Evolutionary conservation across 2,113 vertebrate genomes (phyloP).

Genomic region (Zosterops japonicus): DNA sequence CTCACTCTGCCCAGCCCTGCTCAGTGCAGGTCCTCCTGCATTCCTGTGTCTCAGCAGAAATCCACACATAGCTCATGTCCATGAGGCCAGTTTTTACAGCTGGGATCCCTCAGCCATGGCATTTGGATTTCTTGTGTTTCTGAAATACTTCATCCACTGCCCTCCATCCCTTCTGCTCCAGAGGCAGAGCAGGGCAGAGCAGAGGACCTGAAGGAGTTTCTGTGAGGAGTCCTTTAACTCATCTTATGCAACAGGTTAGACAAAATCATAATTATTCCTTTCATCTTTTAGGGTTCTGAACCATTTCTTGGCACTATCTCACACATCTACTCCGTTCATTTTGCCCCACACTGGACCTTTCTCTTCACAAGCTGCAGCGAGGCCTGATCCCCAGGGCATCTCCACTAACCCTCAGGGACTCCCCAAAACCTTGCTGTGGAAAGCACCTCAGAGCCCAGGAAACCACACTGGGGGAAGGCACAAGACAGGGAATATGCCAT

Average conservation of each 20-base stretch:
- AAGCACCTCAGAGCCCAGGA: neutral
- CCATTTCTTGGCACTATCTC: neutral
- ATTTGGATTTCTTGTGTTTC: neutral
- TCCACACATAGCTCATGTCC: fast-evolving
- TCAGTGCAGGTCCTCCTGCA: neutral
- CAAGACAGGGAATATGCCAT: neutral
- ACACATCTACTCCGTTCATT: fast-evolving
- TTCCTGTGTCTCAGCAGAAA: neutral
- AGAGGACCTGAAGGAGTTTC: neutral
- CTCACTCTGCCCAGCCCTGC: neutral
- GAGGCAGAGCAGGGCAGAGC: neutral
- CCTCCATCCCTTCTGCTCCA: neutral
- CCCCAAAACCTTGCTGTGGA: neutral
- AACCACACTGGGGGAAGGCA: neutral
- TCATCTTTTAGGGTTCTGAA: neutral
- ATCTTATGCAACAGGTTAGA: neutral
- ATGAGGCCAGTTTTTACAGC: neutral
- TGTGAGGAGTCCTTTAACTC: fast-evolving
- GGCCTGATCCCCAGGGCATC: neutral
- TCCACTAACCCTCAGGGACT: neutral
- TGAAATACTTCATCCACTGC: neutral
- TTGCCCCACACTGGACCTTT: neutral
- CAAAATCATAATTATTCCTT: neutral
- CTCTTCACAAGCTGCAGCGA: neutral
- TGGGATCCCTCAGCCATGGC: neutral